These are phyloP conservation scores for Arctopsyche grandis DNA, from an alignment of 1,140 invertebrate species.

Conservation along the genomic window DNA sequence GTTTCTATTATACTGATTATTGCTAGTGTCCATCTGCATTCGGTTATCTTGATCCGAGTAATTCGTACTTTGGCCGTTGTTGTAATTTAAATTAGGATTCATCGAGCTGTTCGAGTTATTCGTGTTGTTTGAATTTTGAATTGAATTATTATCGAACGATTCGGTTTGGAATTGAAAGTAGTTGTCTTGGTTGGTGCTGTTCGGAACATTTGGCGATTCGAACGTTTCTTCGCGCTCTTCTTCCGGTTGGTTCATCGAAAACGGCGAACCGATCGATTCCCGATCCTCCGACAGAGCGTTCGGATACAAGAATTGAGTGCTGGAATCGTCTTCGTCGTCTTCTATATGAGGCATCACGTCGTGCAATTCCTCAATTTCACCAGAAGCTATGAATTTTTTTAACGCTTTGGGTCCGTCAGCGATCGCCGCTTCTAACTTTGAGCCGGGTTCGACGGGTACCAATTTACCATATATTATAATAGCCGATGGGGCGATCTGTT, in stretches of 20 bases:
- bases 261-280: conserved; percentile 53
- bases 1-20: conserved; percentile 43
- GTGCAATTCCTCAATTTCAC: conserved; percentile 80
- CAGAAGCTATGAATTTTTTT: conserved; percentile 79
- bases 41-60: neutral
- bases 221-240: conserved; percentile 8
- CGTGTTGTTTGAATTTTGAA: neutral
- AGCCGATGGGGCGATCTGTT: conserved; percentile 78
- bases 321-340: conserved; percentile 68
- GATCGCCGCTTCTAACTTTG: conserved; percentile 78
- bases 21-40: conserved; percentile 28
- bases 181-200: conserved; percentile 14
- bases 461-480: conserved; percentile 84
- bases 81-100: neutral
- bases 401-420: conserved; percentile 78
- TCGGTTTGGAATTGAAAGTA: conserved; percentile 47
- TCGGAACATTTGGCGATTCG: neutral
- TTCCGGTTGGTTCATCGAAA: neutral
- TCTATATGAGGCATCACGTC: conserved; percentile 77
- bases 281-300: conserved; percentile 32
- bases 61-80: neutral
- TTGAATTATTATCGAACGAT: neutral
- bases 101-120: neutral
- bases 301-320: conserved; percentile 63
- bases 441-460: conserved; percentile 78